Base-by-base conservation (phyloP, 2,113 vertebrate species). In the Stictonetta naevosa region DNA sequence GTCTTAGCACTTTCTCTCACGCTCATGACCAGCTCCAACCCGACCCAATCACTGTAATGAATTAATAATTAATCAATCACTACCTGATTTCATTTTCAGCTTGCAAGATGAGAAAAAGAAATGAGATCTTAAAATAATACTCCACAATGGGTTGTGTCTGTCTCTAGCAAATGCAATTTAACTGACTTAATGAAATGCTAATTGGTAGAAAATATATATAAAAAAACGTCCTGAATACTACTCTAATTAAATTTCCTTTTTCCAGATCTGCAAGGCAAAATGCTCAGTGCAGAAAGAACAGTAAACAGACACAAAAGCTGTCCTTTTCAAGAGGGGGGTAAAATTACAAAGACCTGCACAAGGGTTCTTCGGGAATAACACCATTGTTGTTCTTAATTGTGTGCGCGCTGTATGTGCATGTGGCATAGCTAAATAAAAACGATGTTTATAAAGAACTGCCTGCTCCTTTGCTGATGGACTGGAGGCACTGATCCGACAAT, bases 181-280 rank as follows among this genome's bases (percentile, higher is more conserved):
- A 96, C 91, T 80, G 95, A 96, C 95, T 97, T 98, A 97, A 98
- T 98, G 97, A 97, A 97, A 97, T 95, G 93, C 88, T 98, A 97
- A 98, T 97, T 98, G 97, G 95, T 95, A 97, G 92, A 95, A 97
- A 97, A 95, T 74, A 95, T 94, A 95, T 96, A 96, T 95, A 92
- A 89, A 96, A 66, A 96, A 62, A 67, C 76, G 40, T 96, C 95
- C 93, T 96, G 94, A 93, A 92, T 93, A 95, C 75, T 83, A 74
- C 86, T 66, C 69, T 97, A 97, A 86, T 97, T 97, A 89, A 96
- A 96, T 96, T 96, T 93, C 52, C 89, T 90, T 94, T 90, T 85
- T 92, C 95, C 76, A 84, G 84, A 58, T 58, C 77, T 95, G 58
- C 53, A 93, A 94, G 82, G 81, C 77, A 82, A 93, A 95, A 81